Base-by-base conservation (phyloP, 2,888 invertebrate genomes). In the Lasiommata megera region DNA sequence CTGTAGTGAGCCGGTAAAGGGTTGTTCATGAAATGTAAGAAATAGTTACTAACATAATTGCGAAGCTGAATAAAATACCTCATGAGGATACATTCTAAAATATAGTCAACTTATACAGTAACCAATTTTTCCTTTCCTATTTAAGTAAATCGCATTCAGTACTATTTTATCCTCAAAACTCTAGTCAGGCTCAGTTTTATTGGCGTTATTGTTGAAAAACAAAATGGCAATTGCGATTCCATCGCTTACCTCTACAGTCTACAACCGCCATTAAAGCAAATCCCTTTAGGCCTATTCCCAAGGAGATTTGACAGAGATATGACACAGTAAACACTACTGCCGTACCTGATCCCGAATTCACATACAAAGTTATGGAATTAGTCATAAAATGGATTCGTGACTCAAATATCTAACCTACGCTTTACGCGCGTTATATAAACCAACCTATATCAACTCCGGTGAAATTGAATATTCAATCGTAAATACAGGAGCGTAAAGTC, bases 321-420 rank as follows among this genome's bases (percentile, higher is more conserved):
- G 86, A 48, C 57, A 51, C 57, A 76, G 85, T 87, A 88, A 86
- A 88, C 88, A 87, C 80, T 76, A 77, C 73, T 70, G 66, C 65
- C 70, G 81, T 85, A 86, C 85, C 87, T 87, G 85, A 86, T 86
- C 87, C 84, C 76, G 82, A 84, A 87, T 86, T 84, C 89, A 84
- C 89, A 89, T 90, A 88, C 86, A 84, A 87, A 90, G 89, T 90
- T 90, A 90, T 90, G 88, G 88, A 90, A 89, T 90, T 90, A 90
- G 85, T 89, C 89, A 87, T 90, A 90, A 90, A 90, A 90, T 88
- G 88, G 83, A 81, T 86, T 82, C 89, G 89, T 90, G 89, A 88
- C 89, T 89, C 83, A 89, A 90, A 89, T 90, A 86, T 84, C 84
- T 85, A 89, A 86, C 88, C 82, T 85, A 82, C 84, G 81, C 82